Evolutionary conservation across 2,797 vertebrate species (phyloP), one percentile per base, ranked within the genome.

Genomic region (Rhinophrynus dorsalis): DNA sequence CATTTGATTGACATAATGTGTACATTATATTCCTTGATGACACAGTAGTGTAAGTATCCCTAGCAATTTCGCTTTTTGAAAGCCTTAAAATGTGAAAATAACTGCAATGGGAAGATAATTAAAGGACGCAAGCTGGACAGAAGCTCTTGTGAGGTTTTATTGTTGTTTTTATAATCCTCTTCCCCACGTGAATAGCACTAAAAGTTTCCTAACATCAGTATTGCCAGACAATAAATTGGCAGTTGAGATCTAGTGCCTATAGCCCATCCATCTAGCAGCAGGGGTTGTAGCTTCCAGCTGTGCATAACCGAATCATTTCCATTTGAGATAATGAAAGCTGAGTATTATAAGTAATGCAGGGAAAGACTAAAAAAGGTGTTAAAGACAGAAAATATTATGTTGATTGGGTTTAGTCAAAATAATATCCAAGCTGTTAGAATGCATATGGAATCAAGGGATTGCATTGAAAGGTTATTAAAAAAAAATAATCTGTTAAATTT

Each of bases 281-380:
- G 83, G 82, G 77, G 75, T 75, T 74, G 67, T 73, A 72, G 29
- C 15, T 35, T 73, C 54, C 62, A 66, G 81, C 84, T 84, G 83
- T 72, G 83, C 67, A 71, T 78, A 80, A 80, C 81, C 78, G 78
- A 81, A 79, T 82, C 76, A 82, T 84, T 81, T 75, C 63, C 76
- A 76, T 84, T 78, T 78, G 74, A 78, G 78, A 82, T 85, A 85
- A 85, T 86, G 80, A 77, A 85, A 84, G 75, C 66, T 67, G 78
- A 82, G 74, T 57, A 76, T 55, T 67, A 84, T 78, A 83, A 78
- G 76, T 78, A 83, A 73, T 81, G 77, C 45, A 64, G 56, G 0
- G 55, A 37, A 72, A 80, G 61, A 61, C 78, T 72, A 44, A 81
- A 78, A 79, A 79, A 79, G 70, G 65, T 80, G 80, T 83, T 82